These are phyloP conservation scores for Myotis pilosus DNA, from an alignment of 2,797 vertebrate species.

Conservation along the genomic window DNA sequence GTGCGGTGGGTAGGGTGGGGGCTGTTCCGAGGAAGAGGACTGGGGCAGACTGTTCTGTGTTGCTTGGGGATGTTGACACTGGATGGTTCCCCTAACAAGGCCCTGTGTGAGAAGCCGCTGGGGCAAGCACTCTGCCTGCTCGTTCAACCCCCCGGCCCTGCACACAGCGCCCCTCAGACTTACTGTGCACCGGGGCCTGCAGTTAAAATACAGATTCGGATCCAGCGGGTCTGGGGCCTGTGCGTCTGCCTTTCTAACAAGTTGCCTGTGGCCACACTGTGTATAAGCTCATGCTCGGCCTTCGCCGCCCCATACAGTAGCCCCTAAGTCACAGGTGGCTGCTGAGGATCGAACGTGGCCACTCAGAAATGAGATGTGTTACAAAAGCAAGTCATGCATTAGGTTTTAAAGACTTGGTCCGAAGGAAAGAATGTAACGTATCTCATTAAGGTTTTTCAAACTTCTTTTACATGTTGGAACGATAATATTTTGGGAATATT, in stretches of 20 bases:
- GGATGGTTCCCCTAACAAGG: background rate
- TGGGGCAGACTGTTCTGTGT: background rate
- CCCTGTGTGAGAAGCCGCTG: background rate
- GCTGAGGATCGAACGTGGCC: background rate
- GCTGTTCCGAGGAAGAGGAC: background rate
- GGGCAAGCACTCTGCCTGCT: background rate
- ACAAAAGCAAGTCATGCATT: accelerated
- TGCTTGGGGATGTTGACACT: background rate
- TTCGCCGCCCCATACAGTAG: accelerated
- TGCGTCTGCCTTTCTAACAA: background rate
- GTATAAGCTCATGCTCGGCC: background rate
- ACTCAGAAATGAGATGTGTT: background rate
- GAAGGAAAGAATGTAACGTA: background rate
- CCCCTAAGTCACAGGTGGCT: background rate
- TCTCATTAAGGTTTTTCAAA: background rate
- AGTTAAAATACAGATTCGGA: background rate
- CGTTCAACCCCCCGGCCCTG: background rate
- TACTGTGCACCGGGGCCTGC: accelerated
- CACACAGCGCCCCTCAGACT: background rate
- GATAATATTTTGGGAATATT: background rate
- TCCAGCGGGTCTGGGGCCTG: background rate
- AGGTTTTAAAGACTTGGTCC: background rate
- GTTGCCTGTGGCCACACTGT: background rate
- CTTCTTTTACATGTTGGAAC: background rate
- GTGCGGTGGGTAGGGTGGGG: background rate